Conservation (phyloP, 2,797 vertebrate species). For the Apogon hyalosoma region DNA sequence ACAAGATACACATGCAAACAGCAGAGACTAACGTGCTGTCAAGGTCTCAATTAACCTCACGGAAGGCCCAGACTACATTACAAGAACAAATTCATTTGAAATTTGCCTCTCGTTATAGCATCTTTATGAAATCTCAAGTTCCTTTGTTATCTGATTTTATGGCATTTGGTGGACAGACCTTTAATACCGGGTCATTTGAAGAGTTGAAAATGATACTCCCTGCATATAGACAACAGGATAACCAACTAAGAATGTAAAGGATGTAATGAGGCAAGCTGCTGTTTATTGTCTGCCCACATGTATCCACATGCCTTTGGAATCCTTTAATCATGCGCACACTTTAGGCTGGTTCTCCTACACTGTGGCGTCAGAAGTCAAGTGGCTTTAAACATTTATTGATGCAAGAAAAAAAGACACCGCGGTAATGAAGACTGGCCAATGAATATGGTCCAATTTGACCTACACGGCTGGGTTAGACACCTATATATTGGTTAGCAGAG, state of each 20-base stretch:
- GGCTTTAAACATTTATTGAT: conserved; percentile 3
- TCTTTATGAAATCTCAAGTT: conserved; percentile 53
- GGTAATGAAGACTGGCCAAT: neutral
- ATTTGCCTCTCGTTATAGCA: conserved; percentile 39
- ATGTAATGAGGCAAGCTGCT: conserved; percentile 20
- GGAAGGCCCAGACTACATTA: conserved; percentile 52
- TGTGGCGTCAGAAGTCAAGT: neutral
- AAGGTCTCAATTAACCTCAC: conserved; percentile 76
- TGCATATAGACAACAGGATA: neutral
- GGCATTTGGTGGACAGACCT: conserved; percentile 4
- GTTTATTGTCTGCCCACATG: conserved; percentile 23
- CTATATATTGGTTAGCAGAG: neutral
- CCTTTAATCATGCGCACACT: conserved; percentile 1
- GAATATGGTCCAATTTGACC: neutral
- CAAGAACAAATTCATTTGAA: conserved; percentile 66
- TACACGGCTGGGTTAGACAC: neutral
- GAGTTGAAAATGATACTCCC: conserved; percentile 24
- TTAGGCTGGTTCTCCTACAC: neutral
- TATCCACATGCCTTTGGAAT: neutral
- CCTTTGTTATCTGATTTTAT: conserved; percentile 40
- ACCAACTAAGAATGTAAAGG: conserved; percentile 9
- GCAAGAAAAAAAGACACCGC: neutral
- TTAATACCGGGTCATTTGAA: neutral
- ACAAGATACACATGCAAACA: conserved; percentile 44
- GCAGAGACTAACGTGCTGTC: conserved; percentile 60